Percentiles rank a stretch among this genome's conserved stretches.
Conservation (phyloP, 2,888 invertebrate genomes). For the Drosophila subsilvestris region DNA sequence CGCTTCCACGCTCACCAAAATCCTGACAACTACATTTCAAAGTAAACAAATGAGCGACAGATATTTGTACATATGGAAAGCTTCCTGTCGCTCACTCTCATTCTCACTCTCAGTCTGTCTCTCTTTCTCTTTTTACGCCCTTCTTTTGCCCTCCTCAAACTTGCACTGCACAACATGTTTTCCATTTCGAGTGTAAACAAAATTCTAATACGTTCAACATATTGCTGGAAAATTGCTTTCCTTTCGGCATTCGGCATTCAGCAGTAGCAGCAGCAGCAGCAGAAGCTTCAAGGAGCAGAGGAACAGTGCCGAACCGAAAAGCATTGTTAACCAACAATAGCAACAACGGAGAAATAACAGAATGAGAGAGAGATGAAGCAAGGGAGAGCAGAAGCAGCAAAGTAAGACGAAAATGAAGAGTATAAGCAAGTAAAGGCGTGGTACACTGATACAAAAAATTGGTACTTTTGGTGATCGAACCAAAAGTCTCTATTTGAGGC, state of each 20-base stretch:
- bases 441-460: neutral
- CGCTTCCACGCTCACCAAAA: slow-evolving; percentile 30
- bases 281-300: slow-evolving; percentile 47
- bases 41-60: slow-evolving; percentile 71
- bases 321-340: slow-evolving; percentile 71
- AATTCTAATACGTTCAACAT: slow-evolving; percentile 76
- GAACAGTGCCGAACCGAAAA: slow-evolving; percentile 58
- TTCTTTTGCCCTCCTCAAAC: slow-evolving; percentile 30
- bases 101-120: slow-evolving; percentile 7
- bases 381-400: slow-evolving; percentile 2
- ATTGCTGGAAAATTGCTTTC: slow-evolving; percentile 78
- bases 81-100: slow-evolving; percentile 10
- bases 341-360: slow-evolving; percentile 51
- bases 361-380: too few relatives aligned
- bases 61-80: slow-evolving; percentile 21
- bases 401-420: neutral
- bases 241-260: slow-evolving; percentile 75
- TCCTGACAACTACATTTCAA: slow-evolving; percentile 73
- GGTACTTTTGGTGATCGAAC: neutral
- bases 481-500: neutral
- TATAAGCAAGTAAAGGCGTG: neutral
- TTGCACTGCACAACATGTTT: slow-evolving; percentile 78
- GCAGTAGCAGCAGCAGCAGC: slow-evolving; percentile 43
- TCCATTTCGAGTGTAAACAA: slow-evolving; percentile 79
- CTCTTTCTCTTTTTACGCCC: slow-evolving; percentile 1